Percentiles rank a stretch among this genome's conserved stretches.
Evolutionary conservation across 2,797 vertebrate genomes (phyloP).

Genomic region (Hozukius guyotensis): DNA sequence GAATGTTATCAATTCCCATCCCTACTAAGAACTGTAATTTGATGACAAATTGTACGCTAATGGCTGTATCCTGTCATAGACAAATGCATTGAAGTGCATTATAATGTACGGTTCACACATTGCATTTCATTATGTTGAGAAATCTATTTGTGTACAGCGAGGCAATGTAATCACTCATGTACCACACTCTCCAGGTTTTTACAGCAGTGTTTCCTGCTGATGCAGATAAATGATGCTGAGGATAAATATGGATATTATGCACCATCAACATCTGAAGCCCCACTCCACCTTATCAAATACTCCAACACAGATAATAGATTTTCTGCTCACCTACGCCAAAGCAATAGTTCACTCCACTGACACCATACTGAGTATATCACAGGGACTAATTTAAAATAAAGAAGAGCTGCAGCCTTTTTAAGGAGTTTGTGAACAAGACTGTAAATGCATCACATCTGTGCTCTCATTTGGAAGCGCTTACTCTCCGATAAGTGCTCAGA

Average conservation of each 20-base stretch:
- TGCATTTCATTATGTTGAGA: slow-evolving; percentile 61
- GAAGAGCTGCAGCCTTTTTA: slow-evolving; percentile 6
- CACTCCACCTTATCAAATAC: slow-evolving; percentile 47
- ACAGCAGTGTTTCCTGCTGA: slow-evolving; percentile 53
- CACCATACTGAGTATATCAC: slow-evolving; percentile 44
- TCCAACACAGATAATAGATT: slow-evolving; percentile 53
- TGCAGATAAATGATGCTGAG: slow-evolving; percentile 57
- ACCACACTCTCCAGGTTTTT: slow-evolving; percentile 28
- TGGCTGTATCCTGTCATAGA: slow-evolving; percentile 49
- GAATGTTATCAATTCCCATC: not conserved
- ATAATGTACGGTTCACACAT: slow-evolving; percentile 38
- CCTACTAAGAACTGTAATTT: slow-evolving; percentile 26
- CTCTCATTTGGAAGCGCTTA: slow-evolving; percentile 22
- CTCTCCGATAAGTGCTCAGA: slow-evolving; percentile 2
- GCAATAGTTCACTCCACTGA: slow-evolving; percentile 54
- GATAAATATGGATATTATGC: slow-evolving; percentile 72
- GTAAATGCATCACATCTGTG: slow-evolving; percentile 24
- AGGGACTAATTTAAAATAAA: slow-evolving; percentile 23
- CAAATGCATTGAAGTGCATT: slow-evolving; percentile 41
- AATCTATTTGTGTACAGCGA: slow-evolving; percentile 39
- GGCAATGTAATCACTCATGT: slow-evolving; percentile 49
- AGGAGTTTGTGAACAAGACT: slow-evolving; percentile 3
- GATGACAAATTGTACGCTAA: slow-evolving; percentile 45
- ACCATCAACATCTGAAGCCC: slow-evolving; percentile 66
- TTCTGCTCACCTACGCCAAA: slow-evolving; percentile 30